Evolutionary conservation across 2,797 vertebrate species (phyloP).

Genomic region (Lagodon rhomboides): DNA sequence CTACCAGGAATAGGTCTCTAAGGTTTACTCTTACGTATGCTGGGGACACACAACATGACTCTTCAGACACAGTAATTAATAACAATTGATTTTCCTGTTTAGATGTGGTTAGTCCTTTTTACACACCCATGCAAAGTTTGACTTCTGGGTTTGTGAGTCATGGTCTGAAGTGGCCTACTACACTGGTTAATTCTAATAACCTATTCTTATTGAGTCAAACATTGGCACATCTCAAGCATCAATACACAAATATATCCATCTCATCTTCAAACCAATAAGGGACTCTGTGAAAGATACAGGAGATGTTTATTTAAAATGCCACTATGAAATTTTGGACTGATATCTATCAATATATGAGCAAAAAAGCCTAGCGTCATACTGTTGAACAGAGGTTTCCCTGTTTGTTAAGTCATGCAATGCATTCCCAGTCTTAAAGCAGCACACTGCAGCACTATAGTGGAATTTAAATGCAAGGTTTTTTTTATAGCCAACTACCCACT

Average conservation of each 20-base stretch:
- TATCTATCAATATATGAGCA: not conserved
- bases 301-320: not conserved
- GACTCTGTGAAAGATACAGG: not conserved
- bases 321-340: too few relatives aligned
- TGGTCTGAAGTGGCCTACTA: not conserved
- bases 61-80: not conserved
- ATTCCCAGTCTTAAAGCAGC: not conserved
- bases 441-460: not conserved
- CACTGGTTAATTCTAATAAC: not conserved
- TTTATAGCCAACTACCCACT: slow-evolving; percentile 32
- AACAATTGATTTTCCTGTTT: not conserved
- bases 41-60: slow-evolving; percentile 18
- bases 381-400: not conserved
- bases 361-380: too few relatives aligned
- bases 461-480: not conserved
- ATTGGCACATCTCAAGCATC: not conserved
- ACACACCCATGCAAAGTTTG: not conserved
- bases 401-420: slow-evolving; percentile 25
- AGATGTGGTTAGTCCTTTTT: not conserved
- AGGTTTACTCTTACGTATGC: not conserved
- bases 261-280: not conserved
- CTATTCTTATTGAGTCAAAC: too few relatives aligned
- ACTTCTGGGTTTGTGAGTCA: not conserved
- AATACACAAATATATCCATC: not conserved
- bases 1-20: not conserved